phyloP scores from a whole-genome alignment of 2,888 invertebrate genomes.

The Gastracanthus pulcherrimus region DNA sequence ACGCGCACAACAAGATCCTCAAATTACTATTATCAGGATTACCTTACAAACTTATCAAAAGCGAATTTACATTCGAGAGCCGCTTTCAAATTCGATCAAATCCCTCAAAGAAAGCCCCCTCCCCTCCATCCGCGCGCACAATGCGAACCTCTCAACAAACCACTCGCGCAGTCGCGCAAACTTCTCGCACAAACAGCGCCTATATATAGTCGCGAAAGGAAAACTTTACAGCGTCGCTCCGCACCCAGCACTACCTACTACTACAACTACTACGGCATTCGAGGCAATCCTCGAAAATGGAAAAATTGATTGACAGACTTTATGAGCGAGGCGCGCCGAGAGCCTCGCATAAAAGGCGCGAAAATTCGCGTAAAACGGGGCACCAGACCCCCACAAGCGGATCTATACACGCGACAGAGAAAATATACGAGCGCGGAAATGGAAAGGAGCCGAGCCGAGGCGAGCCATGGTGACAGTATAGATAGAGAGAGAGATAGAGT shows the following conservation, averaged over 20 bases:
- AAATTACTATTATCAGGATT: too few relatives aligned
- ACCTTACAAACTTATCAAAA: neutral
- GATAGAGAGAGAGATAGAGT: too few relatives aligned
- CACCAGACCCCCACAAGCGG: too few relatives aligned
- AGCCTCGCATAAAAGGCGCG: neutral
- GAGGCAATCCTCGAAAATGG: slow-evolving; percentile 42
- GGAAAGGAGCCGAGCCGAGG: slow-evolving; percentile 36
- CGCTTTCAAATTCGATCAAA: neutral
- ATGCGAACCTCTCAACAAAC: neutral
- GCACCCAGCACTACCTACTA: too few relatives aligned
- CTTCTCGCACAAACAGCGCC: neutral
- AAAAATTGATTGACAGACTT: slow-evolving; percentile 58
- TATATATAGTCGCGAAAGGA: neutral
- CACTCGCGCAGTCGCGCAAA: neutral
- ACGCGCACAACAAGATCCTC: too few relatives aligned
- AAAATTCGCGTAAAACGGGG: slow-evolving; percentile 28
- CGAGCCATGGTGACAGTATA: slow-evolving; percentile 31
- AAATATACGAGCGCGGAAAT: slow-evolving; percentile 33
- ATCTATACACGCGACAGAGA: slow-evolving; percentile 35
- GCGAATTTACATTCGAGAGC: neutral
- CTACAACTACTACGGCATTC: neutral
- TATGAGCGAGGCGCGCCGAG: slow-evolving; percentile 39
- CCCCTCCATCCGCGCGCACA: neutral
- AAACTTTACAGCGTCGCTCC: neutral
- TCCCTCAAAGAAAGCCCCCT: neutral